phyloP scores from a whole-genome alignment of 2,888 invertebrate species.

The Caenorhabditis imperialis region DNA sequence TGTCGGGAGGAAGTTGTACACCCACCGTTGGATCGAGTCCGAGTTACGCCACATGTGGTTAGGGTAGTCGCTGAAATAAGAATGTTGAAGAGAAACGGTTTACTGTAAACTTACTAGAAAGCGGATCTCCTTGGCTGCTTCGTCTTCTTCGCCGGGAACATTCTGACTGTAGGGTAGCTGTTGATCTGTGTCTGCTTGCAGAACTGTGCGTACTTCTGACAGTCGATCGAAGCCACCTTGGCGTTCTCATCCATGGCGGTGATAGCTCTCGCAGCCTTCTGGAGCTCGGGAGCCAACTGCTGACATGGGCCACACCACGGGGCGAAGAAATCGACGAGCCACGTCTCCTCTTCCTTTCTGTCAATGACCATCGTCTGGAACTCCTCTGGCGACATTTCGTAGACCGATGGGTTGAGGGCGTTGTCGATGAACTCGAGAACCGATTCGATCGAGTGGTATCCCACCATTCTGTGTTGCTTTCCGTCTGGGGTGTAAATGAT shows the following conservation, averaged over 20 bases:
- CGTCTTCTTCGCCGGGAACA: constrained; percentile 82
- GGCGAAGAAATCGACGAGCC: constrained; percentile 85
- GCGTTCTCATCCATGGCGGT: constrained; percentile 53
- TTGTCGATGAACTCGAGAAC: constrained; percentile 83
- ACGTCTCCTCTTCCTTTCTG: constrained; percentile 82
- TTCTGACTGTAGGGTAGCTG: constrained; percentile 84
- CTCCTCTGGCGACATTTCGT: constrained; percentile 81
- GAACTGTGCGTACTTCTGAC: constrained; percentile 82
- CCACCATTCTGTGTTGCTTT: constrained; percentile 78
- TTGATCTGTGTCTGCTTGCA: constrained; percentile 83
- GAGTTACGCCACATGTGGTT: constrained; percentile 83
- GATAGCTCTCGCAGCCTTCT: constrained; percentile 81
- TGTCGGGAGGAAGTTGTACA: constrained; percentile 83
- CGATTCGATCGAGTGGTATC: constrained; percentile 82
- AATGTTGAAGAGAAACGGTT: too few species aligned
- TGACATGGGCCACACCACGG: constrained; percentile 87
- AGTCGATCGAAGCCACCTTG: constrained; percentile 82
- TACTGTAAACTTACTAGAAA: constrained; percentile 60
- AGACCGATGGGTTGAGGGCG: constrained; percentile 81
- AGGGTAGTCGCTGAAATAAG: constrained; percentile 72
- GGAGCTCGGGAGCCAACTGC: constrained; percentile 84
- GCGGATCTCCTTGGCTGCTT: constrained; percentile 54
- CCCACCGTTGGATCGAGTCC: constrained; percentile 83
- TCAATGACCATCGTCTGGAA: constrained; percentile 82
- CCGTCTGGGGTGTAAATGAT: constrained; percentile 81